Evolutionary conservation across 2,113 vertebrate species (phyloP), one percentile per base, ranked within the genome.

Genomic region (Tyto alba): DNA sequence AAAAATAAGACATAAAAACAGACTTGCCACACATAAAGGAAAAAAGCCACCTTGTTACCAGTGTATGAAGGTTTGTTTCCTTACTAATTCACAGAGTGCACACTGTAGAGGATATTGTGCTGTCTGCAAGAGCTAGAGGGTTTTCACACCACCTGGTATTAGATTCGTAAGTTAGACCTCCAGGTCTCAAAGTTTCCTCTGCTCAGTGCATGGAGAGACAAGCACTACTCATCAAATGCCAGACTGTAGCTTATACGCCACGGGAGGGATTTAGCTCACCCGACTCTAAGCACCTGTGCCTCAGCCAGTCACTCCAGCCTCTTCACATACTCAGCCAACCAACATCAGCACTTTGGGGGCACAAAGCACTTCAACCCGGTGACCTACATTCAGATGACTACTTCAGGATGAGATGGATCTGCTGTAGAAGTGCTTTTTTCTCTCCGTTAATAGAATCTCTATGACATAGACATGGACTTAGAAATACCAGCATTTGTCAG

Each of bases 161-260:
- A 25, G 27, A 67, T 9, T 62, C 1, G 0, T 22, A 60, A 69
- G 0, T 80, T 19, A 74, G 45, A 45, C 13, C 38, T 7, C 19
- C 1, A 3, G 16, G 26, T 34, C 30, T 60, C 27, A 5, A 75
- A 60, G 11, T 41, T 41, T 85, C 47, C 55, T 67, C 32, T 78
- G 41, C 60, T 57, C 27, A 45, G 40, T 32, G 41, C n/a, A 40
- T 1, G 12, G 69, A 57, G 41, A 83, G 16, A 38, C 17, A 73
- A 38, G 40, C 32, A 19, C 32, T 69, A 43, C 10, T 30, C 59
- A 74, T 25, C 36, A 56, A 60, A 83, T 23, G 11, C 11, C 36
- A 74, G 55, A 56, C 1, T 1, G 0, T 27, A 69, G 62, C 2
- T 43, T 21, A 36, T 0, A 21, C 0, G 0, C 38, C 14, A 23